Evolutionary conservation across 2,888 invertebrate species (phyloP), one percentile per base, ranked within the genome.

Genomic region (Agrochola macilenta): DNA sequence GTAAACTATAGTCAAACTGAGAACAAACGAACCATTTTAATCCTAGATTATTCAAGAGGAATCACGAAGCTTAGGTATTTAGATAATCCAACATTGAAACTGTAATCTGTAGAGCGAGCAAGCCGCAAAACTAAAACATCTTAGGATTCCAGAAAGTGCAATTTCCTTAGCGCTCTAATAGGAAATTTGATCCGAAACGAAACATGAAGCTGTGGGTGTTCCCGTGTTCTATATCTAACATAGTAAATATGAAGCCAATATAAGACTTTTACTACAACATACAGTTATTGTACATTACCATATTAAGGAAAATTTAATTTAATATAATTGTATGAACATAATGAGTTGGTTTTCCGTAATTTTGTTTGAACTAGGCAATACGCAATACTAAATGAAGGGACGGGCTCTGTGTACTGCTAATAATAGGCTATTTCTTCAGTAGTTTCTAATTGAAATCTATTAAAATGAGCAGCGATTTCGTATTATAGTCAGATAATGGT

Each of bases 101-200:
- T 68, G 23, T 76, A 73, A 83, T 81, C 79, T 75, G 30, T 63
- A 66, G 39, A 79, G 77, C 61, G 43, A 85, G 77, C 72, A 46
- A 78, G 58, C 52, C n/a, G 73, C 69, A 66, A 80, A 73, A 66
- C 58, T 69, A 75, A 73, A 76, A 58, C n/a, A 72, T 72, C 72
- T 66, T 46, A 54, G 49, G 69, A 83, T 82, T 57, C 69, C n/a
- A 81, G 52, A 85, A 80, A 85, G 78, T 82, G 79, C 82, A 83
- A 88, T 89, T 87, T 88, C 89, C 83, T 82, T 81, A 76, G 78
- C 78, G 79, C 78, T 88, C 75, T 88, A 84, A 88, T 89, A 86
- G 88, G 90, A 89, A 88, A 91, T 89, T 89, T 89, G 91, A 92
- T 91, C 82, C 84, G 68, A 49, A 75, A 70, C n/a, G 72, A 63